Conservation (phyloP, 2,797 vertebrate species). For the Bradypodion ventrale region DNA sequence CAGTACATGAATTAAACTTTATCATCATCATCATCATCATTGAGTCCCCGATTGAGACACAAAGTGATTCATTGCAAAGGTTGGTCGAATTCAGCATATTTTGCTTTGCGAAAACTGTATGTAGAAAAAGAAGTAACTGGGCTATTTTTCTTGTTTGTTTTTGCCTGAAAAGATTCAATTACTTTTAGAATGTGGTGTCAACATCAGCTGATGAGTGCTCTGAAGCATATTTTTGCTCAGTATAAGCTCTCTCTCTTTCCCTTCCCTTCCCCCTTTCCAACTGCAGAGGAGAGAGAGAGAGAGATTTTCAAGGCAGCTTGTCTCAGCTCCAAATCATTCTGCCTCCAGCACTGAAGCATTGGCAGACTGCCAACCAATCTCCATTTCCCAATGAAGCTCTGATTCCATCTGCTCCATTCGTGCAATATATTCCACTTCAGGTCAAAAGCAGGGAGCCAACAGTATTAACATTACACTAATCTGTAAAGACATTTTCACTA, state of each 20-base stretch:
- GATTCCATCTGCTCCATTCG: constrained; percentile 80
- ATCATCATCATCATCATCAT: no score
- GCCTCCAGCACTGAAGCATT: constrained; percentile 59
- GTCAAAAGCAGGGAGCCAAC: constrained; percentile 80
- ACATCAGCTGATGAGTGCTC: constrained; percentile 47
- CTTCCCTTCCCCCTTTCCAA: neutral
- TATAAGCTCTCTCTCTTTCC: constrained; percentile 38
- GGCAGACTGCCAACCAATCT: constrained; percentile 78
- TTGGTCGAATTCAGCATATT: constrained; percentile 55
- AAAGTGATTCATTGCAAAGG: constrained; percentile 26
- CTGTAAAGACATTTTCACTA: constrained; percentile 83
- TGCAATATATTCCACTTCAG: constrained; percentile 79
- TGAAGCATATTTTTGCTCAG: constrained; percentile 47
- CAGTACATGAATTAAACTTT: no score
- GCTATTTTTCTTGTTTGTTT: constrained; percentile 30
- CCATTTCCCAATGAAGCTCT: constrained; percentile 68
- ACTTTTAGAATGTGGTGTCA: constrained; percentile 43
- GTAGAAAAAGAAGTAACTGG: constrained; percentile 43
- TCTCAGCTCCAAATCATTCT: constrained; percentile 40
- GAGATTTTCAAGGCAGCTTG: constrained; percentile 37
- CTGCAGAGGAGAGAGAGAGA: constrained; percentile 39
- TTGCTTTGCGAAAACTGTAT: constrained; percentile 29
- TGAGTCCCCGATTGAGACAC: constrained; percentile 14
- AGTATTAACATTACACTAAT: constrained; percentile 83
- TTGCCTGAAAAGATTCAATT: constrained; percentile 50